Conservation (phyloP, 1,140 invertebrate species). For the Eurytemora carolleeae region DNA sequence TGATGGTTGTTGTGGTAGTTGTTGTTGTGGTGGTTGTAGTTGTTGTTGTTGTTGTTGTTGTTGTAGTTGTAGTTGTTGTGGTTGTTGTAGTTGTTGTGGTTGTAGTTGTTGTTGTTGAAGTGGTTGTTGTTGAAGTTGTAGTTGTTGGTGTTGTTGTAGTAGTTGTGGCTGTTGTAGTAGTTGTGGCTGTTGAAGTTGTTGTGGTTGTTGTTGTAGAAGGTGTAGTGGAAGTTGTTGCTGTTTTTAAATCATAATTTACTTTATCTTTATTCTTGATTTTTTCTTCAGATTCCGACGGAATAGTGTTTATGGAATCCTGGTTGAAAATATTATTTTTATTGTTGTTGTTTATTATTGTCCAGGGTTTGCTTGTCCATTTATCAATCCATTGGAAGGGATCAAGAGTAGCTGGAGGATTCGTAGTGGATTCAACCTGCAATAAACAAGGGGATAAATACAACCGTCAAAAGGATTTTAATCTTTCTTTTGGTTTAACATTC, state of each 20-base stretch:
- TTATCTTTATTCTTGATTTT: too few relatives aligned
- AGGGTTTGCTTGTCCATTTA: too few relatives aligned
- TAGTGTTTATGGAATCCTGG: too few relatives aligned
- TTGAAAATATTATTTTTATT: too few relatives aligned
- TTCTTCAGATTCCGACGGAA: too few relatives aligned
- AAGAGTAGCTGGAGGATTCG: too few relatives aligned
- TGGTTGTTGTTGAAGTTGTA: conserved; percentile 3
- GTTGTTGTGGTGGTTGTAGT: conserved; percentile 15
- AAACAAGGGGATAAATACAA: too few relatives aligned
- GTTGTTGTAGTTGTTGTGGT: background rate
- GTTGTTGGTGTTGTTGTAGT: conserved; percentile 12
- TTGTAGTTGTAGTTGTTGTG: conserved; percentile 11
- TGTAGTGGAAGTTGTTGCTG: background rate
- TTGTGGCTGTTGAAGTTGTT: background rate
- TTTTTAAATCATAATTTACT: background rate
- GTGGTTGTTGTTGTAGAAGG: background rate
- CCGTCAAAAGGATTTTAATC: too few relatives aligned
- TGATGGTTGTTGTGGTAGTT: conserved; percentile 15
- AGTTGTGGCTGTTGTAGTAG: conserved; percentile 15
- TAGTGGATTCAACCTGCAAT: too few relatives aligned
- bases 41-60: conserved; percentile 15
- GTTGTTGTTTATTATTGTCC: too few relatives aligned
- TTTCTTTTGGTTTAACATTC: too few relatives aligned
- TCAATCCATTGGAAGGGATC: too few relatives aligned
- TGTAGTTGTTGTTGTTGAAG: background rate